Evolutionary conservation across 2,888 invertebrate genomes (phyloP).

Genomic region (Callyntrura sp.): DNA sequence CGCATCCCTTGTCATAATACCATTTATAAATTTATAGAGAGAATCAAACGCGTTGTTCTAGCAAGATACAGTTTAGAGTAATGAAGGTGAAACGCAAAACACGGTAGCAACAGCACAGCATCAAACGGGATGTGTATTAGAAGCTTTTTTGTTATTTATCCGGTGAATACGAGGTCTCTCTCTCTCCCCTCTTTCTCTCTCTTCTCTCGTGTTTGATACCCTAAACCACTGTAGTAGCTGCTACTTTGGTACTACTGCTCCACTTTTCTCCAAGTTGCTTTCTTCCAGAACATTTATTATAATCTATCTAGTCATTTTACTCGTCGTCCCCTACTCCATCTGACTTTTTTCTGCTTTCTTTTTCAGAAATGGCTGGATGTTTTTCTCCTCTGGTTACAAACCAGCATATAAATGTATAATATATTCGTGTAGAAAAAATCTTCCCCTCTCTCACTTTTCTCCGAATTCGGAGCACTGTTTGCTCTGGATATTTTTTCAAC

Average conservation of each 20-base stretch:
- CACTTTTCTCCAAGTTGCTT: constrained; percentile 15
- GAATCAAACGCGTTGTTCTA: no score
- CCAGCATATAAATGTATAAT: neutral
- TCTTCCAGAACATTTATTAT: constrained; percentile 56
- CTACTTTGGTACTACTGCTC: no score
- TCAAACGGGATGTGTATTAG: constrained; percentile 18
- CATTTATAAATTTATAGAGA: constrained; percentile 54
- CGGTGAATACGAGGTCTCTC: constrained; percentile 5
- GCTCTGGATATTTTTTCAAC: constrained; percentile 22
- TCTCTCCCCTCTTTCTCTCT: constrained; percentile 24
- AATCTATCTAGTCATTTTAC: constrained; percentile 43
- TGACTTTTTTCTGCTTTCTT: constrained; percentile 9
- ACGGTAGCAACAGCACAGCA: neutral
- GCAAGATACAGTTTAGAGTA: no score
- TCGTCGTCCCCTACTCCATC: neutral
- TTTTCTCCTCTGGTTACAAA: no score
- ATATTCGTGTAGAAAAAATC: constrained; percentile 1
- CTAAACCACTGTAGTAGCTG: no score
- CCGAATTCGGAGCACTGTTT: neutral
- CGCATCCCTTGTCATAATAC: constrained; percentile 37
- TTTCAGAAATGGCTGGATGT: no score
- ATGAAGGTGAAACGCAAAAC: neutral
- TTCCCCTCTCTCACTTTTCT: constrained; percentile 31
- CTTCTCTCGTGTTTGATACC: no score
- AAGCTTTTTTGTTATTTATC: neutral